Conservation (phyloP, 1,140 invertebrate species). For the Zophobas atratus region DNA sequence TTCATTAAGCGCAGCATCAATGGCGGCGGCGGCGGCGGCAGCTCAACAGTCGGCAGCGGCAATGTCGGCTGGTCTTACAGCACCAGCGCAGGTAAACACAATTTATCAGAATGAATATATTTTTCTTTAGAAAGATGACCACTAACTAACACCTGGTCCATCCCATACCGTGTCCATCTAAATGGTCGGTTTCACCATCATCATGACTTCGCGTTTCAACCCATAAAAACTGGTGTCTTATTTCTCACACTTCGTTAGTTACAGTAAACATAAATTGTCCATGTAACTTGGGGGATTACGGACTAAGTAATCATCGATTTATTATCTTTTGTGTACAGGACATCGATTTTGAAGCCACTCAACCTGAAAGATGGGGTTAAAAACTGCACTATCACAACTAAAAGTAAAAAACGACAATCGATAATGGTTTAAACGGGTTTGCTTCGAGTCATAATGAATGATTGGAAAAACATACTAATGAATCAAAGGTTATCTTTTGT, state of each 20-base stretch:
- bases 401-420: background rate
- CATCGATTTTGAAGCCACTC: conserved; percentile 41
- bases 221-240: conserved; percentile 57
- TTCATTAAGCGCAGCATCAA: conserved; percentile 75
- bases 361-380: conserved; percentile 45
- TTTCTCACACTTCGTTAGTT: conserved; percentile 66
- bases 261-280: conserved; percentile 62
- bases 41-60: conserved; percentile 75
- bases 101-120: conserved; percentile 34
- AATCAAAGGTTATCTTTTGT: no score
- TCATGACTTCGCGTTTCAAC: conserved; percentile 54
- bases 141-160: conserved; percentile 51
- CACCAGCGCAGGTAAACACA: conserved; percentile 72
- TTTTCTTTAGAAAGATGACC: conserved; percentile 23
- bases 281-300: conserved; percentile 47
- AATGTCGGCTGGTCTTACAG: conserved; percentile 73
- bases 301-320: conserved; percentile 40
- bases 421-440: background rate
- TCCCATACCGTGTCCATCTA: conserved; percentile 52
- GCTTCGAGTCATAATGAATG: background rate
- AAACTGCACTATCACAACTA: conserved; percentile 34
- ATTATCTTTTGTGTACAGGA: conserved; percentile 34
- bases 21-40: conserved; percentile 76
- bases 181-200: conserved; percentile 50
- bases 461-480: no score